A percentile compares a stretch with the other conserved stretches of the same genome.
These are phyloP conservation scores for Fissipunctia ypsillon DNA, from an alignment of 2,888 invertebrate species.

Conservation along the genomic window DNA sequence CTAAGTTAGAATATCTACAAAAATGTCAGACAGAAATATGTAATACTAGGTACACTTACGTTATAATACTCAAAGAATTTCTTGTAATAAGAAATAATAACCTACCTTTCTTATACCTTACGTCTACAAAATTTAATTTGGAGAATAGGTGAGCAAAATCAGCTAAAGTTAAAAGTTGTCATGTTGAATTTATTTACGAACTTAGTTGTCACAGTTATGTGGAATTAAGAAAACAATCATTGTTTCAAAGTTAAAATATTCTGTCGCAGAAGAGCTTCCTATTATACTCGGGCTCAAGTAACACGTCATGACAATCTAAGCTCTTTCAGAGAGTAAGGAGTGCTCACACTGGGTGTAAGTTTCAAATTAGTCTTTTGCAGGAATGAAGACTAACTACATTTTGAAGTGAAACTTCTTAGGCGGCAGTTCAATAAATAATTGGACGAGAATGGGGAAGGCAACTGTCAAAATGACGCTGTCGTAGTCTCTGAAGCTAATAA, in stretches of 20 bases:
- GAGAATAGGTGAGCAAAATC: slow-evolving; percentile 15
- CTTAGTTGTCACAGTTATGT: slow-evolving; percentile 40
- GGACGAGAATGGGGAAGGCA: too few species aligned
- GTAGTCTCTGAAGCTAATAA: too few species aligned
- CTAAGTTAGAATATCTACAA: too few species aligned
- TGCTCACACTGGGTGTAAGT: neutral
- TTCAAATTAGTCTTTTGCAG: neutral
- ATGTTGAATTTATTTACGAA: slow-evolving; percentile 61
- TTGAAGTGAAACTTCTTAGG: too few species aligned
- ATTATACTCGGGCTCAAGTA: slow-evolving; percentile 37
- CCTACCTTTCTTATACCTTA: neutral
- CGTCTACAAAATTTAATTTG: slow-evolving; percentile 25
- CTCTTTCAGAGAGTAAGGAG: slow-evolving; percentile 2
- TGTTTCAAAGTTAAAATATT: slow-evolving; percentile 62
- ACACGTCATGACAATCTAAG: slow-evolving; percentile 35
- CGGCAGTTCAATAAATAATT: too few species aligned
- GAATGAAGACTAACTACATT: too few species aligned
- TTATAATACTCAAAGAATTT: neutral
- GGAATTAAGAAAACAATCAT: slow-evolving; percentile 56
- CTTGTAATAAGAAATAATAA: too few species aligned
- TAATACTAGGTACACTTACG: too few species aligned
- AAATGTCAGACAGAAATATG: too few species aligned
- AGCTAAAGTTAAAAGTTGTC: slow-evolving; percentile 38
- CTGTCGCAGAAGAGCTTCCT: slow-evolving; percentile 21
- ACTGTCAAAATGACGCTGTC: too few species aligned